Evolutionary conservation across 2,797 vertebrate species (phyloP).

Genomic region (Xenentodon cancila): DNA sequence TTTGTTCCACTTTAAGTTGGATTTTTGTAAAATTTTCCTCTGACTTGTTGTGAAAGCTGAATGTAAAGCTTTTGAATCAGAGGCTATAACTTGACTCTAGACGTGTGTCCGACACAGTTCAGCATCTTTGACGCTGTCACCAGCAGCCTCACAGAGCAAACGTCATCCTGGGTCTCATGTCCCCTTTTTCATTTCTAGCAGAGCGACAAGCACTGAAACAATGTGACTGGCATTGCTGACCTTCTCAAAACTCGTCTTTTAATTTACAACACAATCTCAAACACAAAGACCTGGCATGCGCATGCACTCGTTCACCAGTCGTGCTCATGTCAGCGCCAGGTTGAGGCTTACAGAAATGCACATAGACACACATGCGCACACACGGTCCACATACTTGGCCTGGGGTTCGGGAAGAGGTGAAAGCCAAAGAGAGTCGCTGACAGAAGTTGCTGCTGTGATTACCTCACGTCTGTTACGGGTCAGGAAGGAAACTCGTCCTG

Average conservation of each 20-base stretch:
- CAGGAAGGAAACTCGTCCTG: constrained; percentile 51
- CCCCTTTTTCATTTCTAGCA: constrained; percentile 52
- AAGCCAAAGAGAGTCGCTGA: constrained; percentile 65
- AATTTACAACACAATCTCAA: constrained; percentile 53
- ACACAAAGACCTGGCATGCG: constrained; percentile 44
- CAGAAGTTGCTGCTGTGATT: constrained; percentile 65
- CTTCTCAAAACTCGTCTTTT: constrained; percentile 64
- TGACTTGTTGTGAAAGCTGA: no score
- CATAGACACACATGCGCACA: constrained; percentile 40
- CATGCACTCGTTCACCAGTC: constrained; percentile 53
- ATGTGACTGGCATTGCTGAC: constrained; percentile 51
- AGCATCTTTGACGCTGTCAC: no score
- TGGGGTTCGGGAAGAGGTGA: constrained; percentile 48
- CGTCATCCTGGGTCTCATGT: constrained; percentile 28
- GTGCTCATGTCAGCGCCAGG: no score
- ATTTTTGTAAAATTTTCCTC: no score
- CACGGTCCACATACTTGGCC: constrained; percentile 71
- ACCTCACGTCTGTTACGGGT: constrained; percentile 72
- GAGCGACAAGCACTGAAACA: constrained; percentile 44
- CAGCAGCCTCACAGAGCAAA: no score
- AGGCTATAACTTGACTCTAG: no score
- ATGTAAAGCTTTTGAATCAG: no score
- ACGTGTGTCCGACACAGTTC: no score
- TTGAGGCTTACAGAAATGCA: neutral
- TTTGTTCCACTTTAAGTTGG: no score